Evolutionary conservation across 2,797 vertebrate species (phyloP).

Genomic region (Falco berigora): DNA sequence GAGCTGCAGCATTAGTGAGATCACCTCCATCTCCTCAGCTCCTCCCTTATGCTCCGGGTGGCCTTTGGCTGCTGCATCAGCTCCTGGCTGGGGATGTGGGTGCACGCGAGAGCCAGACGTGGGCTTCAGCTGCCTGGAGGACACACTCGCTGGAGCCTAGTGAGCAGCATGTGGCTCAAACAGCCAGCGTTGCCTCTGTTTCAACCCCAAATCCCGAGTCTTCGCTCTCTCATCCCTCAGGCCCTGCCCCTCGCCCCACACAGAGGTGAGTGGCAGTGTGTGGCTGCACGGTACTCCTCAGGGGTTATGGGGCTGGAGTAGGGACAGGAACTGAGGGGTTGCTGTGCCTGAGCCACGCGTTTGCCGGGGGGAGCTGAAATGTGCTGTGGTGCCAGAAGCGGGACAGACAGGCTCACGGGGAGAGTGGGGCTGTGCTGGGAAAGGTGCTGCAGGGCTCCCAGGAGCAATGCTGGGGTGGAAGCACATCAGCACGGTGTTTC

Average conservation of each 20-base stretch:
- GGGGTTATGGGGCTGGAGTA: not conserved
- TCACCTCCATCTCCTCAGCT: not conserved
- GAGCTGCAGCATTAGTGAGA: not conserved
- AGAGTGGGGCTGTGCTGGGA: not conserved
- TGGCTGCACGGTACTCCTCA: not conserved
- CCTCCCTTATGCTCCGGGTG: not conserved
- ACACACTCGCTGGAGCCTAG: not conserved
- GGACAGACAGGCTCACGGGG: fast-evolving
- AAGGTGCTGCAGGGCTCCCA: not conserved
- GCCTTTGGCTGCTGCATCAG: not conserved
- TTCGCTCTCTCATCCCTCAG: not conserved
- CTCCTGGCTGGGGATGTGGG: not conserved
- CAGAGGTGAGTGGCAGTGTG: not conserved
- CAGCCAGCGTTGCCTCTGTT: not conserved
- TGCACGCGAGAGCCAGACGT: not conserved
- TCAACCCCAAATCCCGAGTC: not conserved
- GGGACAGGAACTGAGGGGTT: not conserved
- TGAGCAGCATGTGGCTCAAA: not conserved
- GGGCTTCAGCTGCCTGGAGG: not conserved
- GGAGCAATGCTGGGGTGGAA: not conserved
- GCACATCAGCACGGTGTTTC: not conserved
- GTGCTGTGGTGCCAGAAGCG: not conserved
- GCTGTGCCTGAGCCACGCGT: not conserved
- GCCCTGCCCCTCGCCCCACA: not conserved
- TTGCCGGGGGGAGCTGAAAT: not conserved